Evolutionary conservation across 35 echinoderm and acorn worm species (phyloP).

Genomic region (Lytechinus variegatus): DNA sequence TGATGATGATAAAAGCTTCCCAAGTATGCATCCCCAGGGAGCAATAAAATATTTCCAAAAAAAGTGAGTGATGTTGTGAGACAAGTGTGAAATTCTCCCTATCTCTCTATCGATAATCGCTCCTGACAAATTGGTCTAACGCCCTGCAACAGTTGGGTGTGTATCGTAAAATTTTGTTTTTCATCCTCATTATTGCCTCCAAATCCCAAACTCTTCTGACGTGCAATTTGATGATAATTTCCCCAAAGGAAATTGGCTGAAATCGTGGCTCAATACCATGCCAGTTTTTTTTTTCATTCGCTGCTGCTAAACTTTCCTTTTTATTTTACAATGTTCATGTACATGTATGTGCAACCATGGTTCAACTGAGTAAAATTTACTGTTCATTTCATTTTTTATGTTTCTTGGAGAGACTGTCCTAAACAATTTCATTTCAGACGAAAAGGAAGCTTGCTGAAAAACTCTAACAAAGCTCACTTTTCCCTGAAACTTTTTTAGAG

Average conservation of each 20-base stretch:
- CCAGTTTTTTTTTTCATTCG: neutral
- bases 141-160: conserved; percentile 50
- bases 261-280: conserved; percentile 10
- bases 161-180: conserved; percentile 23
- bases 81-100: conserved; percentile 8
- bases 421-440: neutral
- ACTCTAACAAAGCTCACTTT: no score
- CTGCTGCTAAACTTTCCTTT: neutral
- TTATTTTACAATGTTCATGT: neutral
- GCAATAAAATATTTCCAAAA: neutral
- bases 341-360: neutral
- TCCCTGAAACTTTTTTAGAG: no score
- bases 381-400: neutral
- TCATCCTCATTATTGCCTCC: conserved; percentile 30
- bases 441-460: neutral
- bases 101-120: conserved; percentile 20
- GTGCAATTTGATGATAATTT: conserved; percentile 36
- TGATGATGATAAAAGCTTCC: neutral
- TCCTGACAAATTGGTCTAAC: conserved; percentile 50
- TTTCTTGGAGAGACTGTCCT: neutral
- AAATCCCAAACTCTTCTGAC: conserved; percentile 16
- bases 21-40: neutral
- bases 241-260: conserved; percentile 34
- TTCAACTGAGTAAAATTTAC: neutral
- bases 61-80: neutral